Percentiles rank a stretch among this genome's conserved stretches.
Conservation (phyloP, 1,140 invertebrate genomes). For the Chlorops oryzae region DNA sequence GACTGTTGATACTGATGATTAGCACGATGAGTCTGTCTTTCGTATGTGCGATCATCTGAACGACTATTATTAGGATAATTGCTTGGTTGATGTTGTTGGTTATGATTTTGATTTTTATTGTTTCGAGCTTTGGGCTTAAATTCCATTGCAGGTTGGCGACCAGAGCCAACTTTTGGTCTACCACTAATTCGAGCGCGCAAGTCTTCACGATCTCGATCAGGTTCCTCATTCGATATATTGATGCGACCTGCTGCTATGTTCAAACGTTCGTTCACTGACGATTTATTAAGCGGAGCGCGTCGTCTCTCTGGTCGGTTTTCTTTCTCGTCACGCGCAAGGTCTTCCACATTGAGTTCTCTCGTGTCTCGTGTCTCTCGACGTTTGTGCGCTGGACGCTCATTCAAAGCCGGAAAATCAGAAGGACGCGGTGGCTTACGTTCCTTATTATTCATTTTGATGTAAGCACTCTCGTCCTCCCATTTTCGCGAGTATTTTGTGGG, state of each 20-base stretch:
- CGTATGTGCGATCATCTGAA: too few relatives aligned
- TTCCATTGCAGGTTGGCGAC: constrained; percentile 17
- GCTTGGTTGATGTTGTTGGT: not conserved
- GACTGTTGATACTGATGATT: too few relatives aligned
- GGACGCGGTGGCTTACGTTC: constrained; percentile 37
- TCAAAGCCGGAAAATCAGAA: constrained; percentile 47
- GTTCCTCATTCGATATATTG: too few relatives aligned
- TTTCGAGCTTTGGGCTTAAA: too few relatives aligned
- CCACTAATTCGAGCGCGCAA: too few relatives aligned
- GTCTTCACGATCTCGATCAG: too few relatives aligned
- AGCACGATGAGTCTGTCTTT: too few relatives aligned
- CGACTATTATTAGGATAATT: constrained; percentile 19
- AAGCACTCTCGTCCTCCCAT: constrained; percentile 88
- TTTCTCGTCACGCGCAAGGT: constrained; percentile 40
- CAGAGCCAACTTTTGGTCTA: constrained; percentile 8
- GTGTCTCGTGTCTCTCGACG: constrained; percentile 15
- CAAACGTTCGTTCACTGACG: too few relatives aligned
- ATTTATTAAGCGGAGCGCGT: too few relatives aligned
- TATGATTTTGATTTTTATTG: constrained; percentile 11
- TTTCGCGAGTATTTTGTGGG: constrained; percentile 86
- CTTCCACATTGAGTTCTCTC: not conserved
- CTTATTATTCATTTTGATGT: constrained; percentile 50
- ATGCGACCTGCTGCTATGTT: too few relatives aligned
- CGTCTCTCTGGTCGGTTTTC: constrained; percentile 35
- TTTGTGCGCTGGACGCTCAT: constrained; percentile 25